Conservation (phyloP, 2,888 invertebrate species). For the Hydraecia micacea region DNA sequence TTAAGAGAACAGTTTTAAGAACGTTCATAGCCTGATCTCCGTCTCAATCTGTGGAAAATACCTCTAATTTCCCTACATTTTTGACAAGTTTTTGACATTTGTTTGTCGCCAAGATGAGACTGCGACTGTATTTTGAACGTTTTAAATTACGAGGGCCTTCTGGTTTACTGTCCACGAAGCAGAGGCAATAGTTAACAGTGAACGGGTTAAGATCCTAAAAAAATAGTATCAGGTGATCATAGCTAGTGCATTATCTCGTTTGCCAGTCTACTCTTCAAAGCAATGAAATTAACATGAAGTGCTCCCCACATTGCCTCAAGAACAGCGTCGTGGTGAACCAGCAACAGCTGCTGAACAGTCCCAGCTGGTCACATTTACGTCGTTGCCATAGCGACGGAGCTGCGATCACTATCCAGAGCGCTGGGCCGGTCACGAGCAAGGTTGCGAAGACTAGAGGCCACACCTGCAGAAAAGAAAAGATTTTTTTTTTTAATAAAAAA, state of each 20-base stretch:
- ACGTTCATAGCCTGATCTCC: too few species aligned
- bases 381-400: slow-evolving; percentile 91
- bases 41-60: too few species aligned
- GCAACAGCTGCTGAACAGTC: slow-evolving; percentile 90
- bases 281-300: background rate
- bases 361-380: slow-evolving; percentile 79
- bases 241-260: background rate
- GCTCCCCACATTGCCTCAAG: slow-evolving; percentile 92
- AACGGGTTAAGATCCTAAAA: background rate
- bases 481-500: too few species aligned
- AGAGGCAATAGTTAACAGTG: background rate
- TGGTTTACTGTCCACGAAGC: background rate
- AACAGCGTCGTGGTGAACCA: slow-evolving; percentile 94
- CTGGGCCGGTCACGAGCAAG: slow-evolving; percentile 92
- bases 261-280: background rate
- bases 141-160: too few species aligned
- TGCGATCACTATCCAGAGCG: slow-evolving; percentile 92
- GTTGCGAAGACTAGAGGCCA: slow-evolving; percentile 93
- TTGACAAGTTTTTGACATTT: too few species aligned
- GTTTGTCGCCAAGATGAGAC: too few species aligned
- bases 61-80: too few species aligned
- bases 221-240: background rate
- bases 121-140: too few species aligned
- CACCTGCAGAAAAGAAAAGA: slow-evolving; percentile 83
- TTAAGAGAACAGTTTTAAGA: background rate